Percentiles rank a stretch among this genome's conserved stretches.
Conservation (phyloP, 2,797 vertebrate species). For the Pipistrellus nathusii region DNA sequence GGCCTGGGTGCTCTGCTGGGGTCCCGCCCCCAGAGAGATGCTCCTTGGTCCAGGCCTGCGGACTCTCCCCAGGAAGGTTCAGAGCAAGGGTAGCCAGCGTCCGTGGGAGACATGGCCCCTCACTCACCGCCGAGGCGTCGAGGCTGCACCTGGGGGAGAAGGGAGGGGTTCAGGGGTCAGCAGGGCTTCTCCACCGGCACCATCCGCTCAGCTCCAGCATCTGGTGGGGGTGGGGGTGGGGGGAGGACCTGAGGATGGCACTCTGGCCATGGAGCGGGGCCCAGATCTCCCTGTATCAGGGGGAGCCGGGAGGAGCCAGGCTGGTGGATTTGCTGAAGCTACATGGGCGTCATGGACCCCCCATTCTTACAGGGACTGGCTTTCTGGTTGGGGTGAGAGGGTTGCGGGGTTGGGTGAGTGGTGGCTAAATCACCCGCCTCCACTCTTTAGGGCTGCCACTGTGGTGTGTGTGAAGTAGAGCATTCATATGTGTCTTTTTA, state of each 20-base stretch:
- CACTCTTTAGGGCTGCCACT: no score
- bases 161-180: background rate
- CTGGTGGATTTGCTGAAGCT: background rate
- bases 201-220: fast-evolving
- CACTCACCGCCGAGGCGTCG: constrained; percentile 87
- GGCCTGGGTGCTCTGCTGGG: background rate
- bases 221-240: background rate
- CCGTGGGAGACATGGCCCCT: constrained; percentile 84
- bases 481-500: background rate
- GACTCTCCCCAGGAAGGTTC: constrained; percentile 71
- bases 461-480: fast-evolving
- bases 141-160: constrained; percentile 90
- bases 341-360: fast-evolving
- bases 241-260: no score
- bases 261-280: background rate
- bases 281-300: background rate
- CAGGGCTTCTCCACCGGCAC: fast-evolving
- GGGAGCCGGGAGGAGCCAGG: fast-evolving
- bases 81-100: constrained; percentile 55
- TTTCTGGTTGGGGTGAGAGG: background rate
- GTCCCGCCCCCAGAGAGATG: background rate
- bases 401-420: fast-evolving
- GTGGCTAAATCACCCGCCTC: background rate
- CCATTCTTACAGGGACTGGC: background rate
- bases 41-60: constrained; percentile 81